Evolutionary conservation across 2,113 vertebrate genomes (phyloP).

Genomic region (Rallus limicola): DNA sequence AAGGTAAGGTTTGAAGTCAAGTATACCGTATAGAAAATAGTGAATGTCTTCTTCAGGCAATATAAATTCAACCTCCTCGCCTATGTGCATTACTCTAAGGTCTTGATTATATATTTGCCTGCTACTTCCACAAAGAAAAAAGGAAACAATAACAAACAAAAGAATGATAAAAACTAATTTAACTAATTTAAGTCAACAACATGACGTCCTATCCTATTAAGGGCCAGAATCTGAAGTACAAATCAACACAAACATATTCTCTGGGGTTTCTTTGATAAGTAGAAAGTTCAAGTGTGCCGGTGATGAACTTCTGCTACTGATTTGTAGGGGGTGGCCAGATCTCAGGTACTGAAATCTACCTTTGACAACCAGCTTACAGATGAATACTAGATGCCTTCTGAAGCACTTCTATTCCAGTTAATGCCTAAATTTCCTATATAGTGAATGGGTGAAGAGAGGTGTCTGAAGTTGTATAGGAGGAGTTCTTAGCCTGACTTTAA

Average conservation of each 20-base stretch:
- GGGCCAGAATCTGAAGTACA: neutral
- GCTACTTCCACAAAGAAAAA: neutral
- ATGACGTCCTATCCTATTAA: neutral
- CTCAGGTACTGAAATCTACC: neutral
- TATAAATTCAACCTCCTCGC: neutral
- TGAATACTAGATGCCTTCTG: neutral
- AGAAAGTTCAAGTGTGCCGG: neutral
- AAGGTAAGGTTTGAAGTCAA: neutral
- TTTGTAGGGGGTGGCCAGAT: neutral
- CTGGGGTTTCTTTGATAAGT: neutral
- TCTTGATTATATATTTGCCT: neutral
- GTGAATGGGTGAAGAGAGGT: neutral
- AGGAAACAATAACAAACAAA: accelerated
- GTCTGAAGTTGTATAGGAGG: neutral
- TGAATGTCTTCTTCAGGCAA: neutral
- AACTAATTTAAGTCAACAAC: neutral
- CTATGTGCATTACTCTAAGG: neutral
- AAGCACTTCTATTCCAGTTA: neutral
- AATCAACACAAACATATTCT: neutral
- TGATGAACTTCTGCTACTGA: neutral
- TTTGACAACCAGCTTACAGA: neutral
- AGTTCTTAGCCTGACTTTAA: neutral
- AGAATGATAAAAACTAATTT: neutral
- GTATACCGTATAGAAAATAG: neutral
- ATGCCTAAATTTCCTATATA: neutral